Percentiles rank a stretch among this genome's conserved stretches.
These are phyloP conservation scores for Megaptera novaeangliae DNA, from an alignment of 2,113 vertebrate genomes.

Conservation along the genomic window DNA sequence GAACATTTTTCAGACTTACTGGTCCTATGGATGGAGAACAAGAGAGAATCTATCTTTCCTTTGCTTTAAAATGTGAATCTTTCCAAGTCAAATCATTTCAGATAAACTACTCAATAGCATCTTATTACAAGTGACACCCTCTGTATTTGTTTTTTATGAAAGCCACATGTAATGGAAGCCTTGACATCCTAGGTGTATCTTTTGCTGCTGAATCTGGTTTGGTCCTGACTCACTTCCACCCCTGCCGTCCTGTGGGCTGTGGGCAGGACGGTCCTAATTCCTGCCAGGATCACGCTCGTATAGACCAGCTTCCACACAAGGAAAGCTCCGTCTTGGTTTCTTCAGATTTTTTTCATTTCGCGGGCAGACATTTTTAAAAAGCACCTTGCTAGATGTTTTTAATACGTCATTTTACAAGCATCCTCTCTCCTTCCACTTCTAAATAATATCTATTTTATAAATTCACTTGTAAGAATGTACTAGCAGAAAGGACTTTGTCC, in stretches of 20 bases:
- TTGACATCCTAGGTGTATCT: background rate
- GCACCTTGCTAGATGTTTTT: background rate
- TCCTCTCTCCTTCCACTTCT: background rate
- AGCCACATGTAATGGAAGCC: rapidly evolving
- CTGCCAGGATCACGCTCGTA: rapidly evolving
- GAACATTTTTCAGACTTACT: background rate
- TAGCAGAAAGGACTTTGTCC: background rate
- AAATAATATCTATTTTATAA: background rate
- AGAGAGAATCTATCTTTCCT: background rate
- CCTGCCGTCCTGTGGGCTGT: rapidly evolving
- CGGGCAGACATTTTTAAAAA: background rate
- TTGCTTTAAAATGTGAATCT: background rate
- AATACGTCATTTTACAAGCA: background rate
- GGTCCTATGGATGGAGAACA: background rate
- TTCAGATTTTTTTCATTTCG: background rate
- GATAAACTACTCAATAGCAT: rapidly evolving
- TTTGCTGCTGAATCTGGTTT: rapidly evolving
- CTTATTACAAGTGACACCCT: background rate
- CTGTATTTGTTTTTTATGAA: too few relatives aligned
- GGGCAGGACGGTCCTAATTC: rapidly evolving
- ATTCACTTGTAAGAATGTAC: too few relatives aligned
- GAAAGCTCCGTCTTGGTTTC: background rate
- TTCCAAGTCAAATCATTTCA: background rate
- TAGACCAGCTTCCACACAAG: background rate
- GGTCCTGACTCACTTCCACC: background rate